Evolutionary conservation across 2,888 invertebrate species (phyloP).

Genomic region (Disparrhopalites patrizii): DNA sequence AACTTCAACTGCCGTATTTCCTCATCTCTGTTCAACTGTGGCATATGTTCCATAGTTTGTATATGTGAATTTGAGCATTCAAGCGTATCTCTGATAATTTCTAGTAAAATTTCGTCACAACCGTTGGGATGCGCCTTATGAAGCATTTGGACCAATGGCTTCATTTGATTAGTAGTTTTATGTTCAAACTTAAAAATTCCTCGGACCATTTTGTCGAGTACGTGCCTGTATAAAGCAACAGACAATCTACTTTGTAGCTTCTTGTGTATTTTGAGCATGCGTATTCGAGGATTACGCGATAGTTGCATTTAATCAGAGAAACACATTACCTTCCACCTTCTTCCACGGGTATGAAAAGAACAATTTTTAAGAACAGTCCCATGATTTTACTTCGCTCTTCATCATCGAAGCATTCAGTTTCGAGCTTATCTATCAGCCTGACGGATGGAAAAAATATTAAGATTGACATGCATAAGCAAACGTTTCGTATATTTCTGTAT

Average conservation of each 20-base stretch:
- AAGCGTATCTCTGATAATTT: constrained; percentile 25
- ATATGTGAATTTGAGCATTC: constrained; percentile 5
- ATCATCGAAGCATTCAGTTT: constrained; percentile 18
- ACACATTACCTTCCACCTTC: constrained; percentile 24
- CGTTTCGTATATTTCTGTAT: no score
- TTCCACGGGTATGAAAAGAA: constrained; percentile 18
- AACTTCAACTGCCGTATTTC: constrained; percentile 20
- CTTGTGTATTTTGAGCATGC: background rate
- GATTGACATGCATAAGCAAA: background rate
- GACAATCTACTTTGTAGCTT: no score
- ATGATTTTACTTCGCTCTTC: constrained; percentile 21
- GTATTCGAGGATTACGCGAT: no score
- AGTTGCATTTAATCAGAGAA: background rate
- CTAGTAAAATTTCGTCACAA: constrained; percentile 25
- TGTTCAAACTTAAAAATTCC: constrained; percentile 19
- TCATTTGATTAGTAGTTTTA: constrained; percentile 17
- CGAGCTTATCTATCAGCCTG: constrained; percentile 14
- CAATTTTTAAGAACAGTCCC: constrained; percentile 20
- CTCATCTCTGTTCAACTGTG: constrained; percentile 13
- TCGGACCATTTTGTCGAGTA: constrained; percentile 22
- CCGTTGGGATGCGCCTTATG: constrained; percentile 29
- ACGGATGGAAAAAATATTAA: background rate
- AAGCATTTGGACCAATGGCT: constrained; percentile 9
- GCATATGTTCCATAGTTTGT: background rate
- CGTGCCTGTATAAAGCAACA: constrained; percentile 16